phyloP scores from a whole-genome alignment of 2,797 vertebrate genomes.

The Rhinichthys osculus region DNA sequence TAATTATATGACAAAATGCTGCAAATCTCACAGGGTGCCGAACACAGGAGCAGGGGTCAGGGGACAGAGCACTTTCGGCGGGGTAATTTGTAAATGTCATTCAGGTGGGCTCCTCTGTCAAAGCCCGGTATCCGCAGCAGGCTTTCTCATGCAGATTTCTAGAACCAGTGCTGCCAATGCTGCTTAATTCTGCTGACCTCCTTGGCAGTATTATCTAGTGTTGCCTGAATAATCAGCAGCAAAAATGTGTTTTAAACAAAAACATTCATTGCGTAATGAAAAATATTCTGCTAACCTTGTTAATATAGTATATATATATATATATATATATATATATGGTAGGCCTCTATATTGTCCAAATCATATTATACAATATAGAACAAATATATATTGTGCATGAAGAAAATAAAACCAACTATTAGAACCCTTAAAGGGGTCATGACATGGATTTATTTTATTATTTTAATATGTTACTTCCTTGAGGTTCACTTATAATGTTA shows the following conservation, averaged over 20 bases:
- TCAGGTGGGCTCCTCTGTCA: constrained; percentile 89
- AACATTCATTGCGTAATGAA: not conserved
- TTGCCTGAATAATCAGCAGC: constrained; percentile 30
- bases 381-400: not conserved
- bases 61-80: constrained; percentile 93
- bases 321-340: too few species aligned
- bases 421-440: not conserved
- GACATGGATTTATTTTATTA: not conserved
- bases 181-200: constrained; percentile 49
- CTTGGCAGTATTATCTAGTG: constrained; percentile 41
- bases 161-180: constrained; percentile 60
- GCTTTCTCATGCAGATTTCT: constrained; percentile 82
- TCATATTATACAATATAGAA: not conserved
- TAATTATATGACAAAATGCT: constrained; percentile 99
- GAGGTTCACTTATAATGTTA: not conserved
- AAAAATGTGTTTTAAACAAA: constrained; percentile 20
- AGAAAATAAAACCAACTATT: not conserved
- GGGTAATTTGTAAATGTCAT: constrained; percentile 99
- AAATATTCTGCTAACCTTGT: not conserved
- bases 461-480: not conserved
- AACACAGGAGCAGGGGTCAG: constrained; percentile 96
- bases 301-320: not conserved
- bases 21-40: constrained; percentile 94
- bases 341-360: not conserved
- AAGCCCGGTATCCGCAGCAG: constrained; percentile 72